Base-by-base conservation (phyloP, 2,797 vertebrate genomes). In the Enteromius paludinosus region DNA sequence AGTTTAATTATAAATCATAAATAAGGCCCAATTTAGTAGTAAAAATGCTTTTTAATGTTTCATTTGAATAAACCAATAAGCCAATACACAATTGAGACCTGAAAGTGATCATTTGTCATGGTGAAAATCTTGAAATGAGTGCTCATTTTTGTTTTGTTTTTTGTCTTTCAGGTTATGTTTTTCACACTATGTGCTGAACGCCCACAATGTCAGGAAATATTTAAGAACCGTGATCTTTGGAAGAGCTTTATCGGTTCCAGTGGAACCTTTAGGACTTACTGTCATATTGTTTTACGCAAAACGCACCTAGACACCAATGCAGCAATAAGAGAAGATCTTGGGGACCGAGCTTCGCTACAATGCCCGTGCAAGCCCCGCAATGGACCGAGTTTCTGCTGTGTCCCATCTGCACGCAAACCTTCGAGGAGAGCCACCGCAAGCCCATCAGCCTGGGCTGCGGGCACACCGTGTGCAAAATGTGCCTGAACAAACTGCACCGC, bases 331-430 rank as follows among this genome's bases (percentile, higher is more conserved):
- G 30, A 77, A 68, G 68, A 65, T 33, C 54, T 81, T 59, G 47
- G 80, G 23, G 62, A 41, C 45, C 17, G 54, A 65, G 90, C 92
- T 89, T 88, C 87, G 93, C 92, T 93, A 92, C 94, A 93, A 99
- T 99, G 98, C 98, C 98, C 92, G 98, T 99, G 93, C 98, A 99
- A 98, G 98, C 98, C 91, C 98, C 98, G 91, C 98, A 99, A 95
- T 99, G 98, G 98, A 99, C 98, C 64, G 98, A 99, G 95, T 99
- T 99, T 93, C 95, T 99, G 90, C 96, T 97, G 95, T 99, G 98
- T 95, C 98, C 98, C 0, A 99, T 99, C 95, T 99, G 98, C 96
- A 99, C 97, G 86, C 98, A 99, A 93, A 99, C 97, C 49, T 99
- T 99, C 84, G 98, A 99, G 82, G 98, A 99, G 93, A 98, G 96